Percentiles rank a stretch among this genome's conserved stretches.
Conservation (phyloP, 2,113 vertebrate species). For the Fregata magnificens region DNA sequence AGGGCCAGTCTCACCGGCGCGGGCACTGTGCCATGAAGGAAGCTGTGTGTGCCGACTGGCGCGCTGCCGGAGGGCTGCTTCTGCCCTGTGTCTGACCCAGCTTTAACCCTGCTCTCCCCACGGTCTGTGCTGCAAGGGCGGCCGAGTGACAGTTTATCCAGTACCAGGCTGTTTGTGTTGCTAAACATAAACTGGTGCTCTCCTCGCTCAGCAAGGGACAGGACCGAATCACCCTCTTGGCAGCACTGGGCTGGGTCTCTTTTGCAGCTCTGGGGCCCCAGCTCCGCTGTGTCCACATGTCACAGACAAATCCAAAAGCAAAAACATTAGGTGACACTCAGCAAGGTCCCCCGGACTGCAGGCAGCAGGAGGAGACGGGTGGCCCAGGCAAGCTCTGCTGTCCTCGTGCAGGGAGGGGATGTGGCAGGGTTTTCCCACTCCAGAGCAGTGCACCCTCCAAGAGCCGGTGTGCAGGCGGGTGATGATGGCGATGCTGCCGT, state of each 20-base stretch:
- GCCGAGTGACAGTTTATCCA: neutral
- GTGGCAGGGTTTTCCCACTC: accelerated
- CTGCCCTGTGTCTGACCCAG: neutral
- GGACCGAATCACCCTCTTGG: neutral
- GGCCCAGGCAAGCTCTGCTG: neutral
- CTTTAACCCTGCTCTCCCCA: neutral
- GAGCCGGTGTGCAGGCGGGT: neutral
- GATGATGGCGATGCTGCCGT: neutral
- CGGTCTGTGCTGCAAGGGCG: accelerated
- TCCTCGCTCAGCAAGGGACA: neutral
- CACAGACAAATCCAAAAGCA: neutral
- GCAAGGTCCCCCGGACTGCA: neutral
- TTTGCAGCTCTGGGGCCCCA: neutral
- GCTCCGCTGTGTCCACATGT: accelerated
- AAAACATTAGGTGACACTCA: neutral
- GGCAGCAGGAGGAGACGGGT: neutral
- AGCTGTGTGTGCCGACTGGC: neutral
- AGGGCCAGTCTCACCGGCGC: neutral
- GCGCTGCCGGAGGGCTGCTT: neutral
- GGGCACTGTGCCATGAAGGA: neutral
- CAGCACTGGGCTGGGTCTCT: neutral
- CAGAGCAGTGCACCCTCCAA: neutral
- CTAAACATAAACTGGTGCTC: neutral
- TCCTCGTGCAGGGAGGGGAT: neutral
- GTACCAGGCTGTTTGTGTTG: neutral